Evolutionary conservation across 1,140 invertebrate genomes (phyloP), one percentile per base, ranked within the genome.

Genomic region (Glossosoma conforme): DNA sequence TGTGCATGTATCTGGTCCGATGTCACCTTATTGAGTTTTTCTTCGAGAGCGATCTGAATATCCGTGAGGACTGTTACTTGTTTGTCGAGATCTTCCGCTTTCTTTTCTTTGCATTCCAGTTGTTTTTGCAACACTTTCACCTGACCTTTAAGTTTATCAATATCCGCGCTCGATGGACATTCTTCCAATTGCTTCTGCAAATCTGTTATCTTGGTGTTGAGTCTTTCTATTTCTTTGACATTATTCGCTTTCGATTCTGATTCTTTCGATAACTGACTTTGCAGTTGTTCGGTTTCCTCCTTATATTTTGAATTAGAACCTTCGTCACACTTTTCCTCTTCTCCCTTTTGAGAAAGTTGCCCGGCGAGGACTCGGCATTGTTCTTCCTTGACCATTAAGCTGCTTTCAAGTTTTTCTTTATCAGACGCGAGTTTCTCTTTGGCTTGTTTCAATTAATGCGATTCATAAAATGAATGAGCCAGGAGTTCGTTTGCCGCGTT

Each of bases 241-340:
- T 49, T 45, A 25, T 48, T 32, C 2, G 48, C 47, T 51, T 58
- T 44, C 6, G 48, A 48, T 20, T 52, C 40, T 13, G 46, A 18
- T 9, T 40, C 43, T 18, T 44, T 47, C 3, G 38, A 38, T 2
- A 56, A 30, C 25, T 52, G 43, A 13, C 43, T 49, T 36, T 46
- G 44, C 28, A 56, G 41, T 36, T 56, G 42, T 19, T 22, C 21
- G 1, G 42, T 48, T 22, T 55, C 45, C 30, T 52, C 49, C 33
- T 59, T 59, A 22, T 56, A 59, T 38, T 52, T 59, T n/a, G 35
- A 41, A 11, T 21, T 41, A 2, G 43, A 44, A 11, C 41, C 36
- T 25, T 58, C 52, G 15, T 52, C 52, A n/a, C n/a, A n/a, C 6
- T 17, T 43, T 44, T 59, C 55, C 32, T 59, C 48, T 38, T 37